Percentiles rank a stretch among this genome's conserved stretches.
Conservation (phyloP, 2,113 vertebrate genomes). For the Rhynchomys soricoides region DNA sequence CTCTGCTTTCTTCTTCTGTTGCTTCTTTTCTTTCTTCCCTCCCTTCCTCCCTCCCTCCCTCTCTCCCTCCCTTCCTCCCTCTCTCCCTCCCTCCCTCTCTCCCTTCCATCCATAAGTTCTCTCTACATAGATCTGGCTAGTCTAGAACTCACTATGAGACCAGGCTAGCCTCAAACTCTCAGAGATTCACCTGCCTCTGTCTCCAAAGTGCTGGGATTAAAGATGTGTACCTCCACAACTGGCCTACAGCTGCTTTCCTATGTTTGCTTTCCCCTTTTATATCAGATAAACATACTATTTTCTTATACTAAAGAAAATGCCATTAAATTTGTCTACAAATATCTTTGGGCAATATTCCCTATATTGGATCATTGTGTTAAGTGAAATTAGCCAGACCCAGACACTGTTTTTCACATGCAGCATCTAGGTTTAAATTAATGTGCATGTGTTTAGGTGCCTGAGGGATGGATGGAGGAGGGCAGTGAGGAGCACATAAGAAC, state of each 20-base stretch:
- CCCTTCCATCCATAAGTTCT: not conserved
- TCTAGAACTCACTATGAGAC: not conserved
- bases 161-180: not conserved
- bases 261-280: not conserved
- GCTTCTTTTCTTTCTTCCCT: no score
- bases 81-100: not conserved
- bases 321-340: constrained; percentile 7
- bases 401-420: not conserved
- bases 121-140: not conserved
- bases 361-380: not conserved
- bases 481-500: not conserved
- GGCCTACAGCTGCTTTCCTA: not conserved
- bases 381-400: not conserved
- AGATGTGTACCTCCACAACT: no score
- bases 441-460: not conserved
- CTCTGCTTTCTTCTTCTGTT: accelerated
- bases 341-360: not conserved
- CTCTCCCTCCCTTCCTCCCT: no score
- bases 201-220: not conserved
- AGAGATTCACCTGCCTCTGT: not conserved
- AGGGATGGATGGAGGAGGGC: not conserved
- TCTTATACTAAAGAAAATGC: constrained; percentile 37
- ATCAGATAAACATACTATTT: constrained; percentile 9
- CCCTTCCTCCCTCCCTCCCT: no score
- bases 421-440: not conserved